Evolutionary conservation across 2,797 vertebrate species (phyloP).

Genomic region (Botia almorhae): DNA sequence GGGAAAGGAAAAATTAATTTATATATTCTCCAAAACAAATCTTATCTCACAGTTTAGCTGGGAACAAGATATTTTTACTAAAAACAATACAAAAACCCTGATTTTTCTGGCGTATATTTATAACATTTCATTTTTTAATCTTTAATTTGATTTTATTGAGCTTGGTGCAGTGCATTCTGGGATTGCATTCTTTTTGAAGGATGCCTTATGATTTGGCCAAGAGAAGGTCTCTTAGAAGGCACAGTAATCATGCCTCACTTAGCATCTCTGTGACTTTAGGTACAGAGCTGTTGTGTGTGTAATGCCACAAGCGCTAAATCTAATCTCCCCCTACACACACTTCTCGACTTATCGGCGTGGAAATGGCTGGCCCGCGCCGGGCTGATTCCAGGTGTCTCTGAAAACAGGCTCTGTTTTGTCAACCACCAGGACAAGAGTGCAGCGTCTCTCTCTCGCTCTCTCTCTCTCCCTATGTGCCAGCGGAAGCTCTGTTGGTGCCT

Average conservation of each 20-base stretch:
- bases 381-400: constrained; percentile 46
- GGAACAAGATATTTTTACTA: neutral
- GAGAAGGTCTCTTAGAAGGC: neutral
- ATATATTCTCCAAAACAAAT: too few relatives aligned
- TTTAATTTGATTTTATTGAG: neutral
- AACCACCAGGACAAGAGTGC: constrained; percentile 70
- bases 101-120: neutral
- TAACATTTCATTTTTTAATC: neutral
- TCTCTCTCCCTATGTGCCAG: constrained; percentile 73
- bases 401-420: constrained; percentile 76
- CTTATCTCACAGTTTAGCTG: too few relatives aligned
- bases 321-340: constrained; percentile 31
- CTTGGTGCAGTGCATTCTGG: neutral
- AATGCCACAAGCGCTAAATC: neutral
- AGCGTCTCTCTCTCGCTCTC: constrained; percentile 69
- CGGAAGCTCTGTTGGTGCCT: constrained; percentile 74
- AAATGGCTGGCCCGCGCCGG: constrained; percentile 22
- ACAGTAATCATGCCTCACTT: neutral
- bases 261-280: neutral
- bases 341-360: neutral
- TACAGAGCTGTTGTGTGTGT: neutral
- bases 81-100: neutral
- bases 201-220: neutral
- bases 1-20: too few relatives aligned
- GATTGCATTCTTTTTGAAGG: neutral